Base-by-base conservation (phyloP, 2,797 vertebrate species). In the Amblyopsis hoosieri region DNA sequence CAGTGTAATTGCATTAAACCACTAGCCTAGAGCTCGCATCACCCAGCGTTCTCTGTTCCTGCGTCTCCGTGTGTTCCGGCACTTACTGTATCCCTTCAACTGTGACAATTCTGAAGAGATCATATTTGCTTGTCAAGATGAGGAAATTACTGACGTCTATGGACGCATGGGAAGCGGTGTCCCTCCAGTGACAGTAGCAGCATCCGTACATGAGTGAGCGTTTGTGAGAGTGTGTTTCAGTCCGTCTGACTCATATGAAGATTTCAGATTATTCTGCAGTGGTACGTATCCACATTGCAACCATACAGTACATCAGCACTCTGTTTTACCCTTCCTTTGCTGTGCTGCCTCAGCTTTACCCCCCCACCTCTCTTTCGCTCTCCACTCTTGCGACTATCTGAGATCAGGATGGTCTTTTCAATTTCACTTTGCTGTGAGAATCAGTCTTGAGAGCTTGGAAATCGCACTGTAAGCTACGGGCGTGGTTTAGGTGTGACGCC, bases 211-310 rank as follows among this genome's bases (percentile, higher is more conserved):
- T 54, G 54, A 11, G 4, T 19, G 14, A 13, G 17, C 59, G 19
- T 51, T 8, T 68, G 19, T 10, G 9, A 47, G 52, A 12, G 37
- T 65, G 12, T 33, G 4, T 54, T 31, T 52, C 3, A 23, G 15
- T 62, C 45, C 60, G 15, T 50, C 57, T 51, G 33, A 10, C 48
- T 63, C 23, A 76, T 62, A 67, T 50, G 46, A 83, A 73, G 64
- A 73, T 87, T 8, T 37, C 8, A 9, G 66, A 83, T 84, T 83
- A 73, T 73, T 70, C 64, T 67, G 14, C 78, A 77, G 71, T 71
- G 66, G 53, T 64, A 76, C 45, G 79, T 69, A 86, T 83, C 75
- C 71, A 64, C n/a, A 49, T 62, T 80, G 78, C 61, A 54, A 66
- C 74, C 78, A 81, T 75, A 82, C 81, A 63, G 66, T 61, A 65